Conservation (phyloP, 2,888 invertebrate genomes). For the Carterocephalus palaemon region DNA sequence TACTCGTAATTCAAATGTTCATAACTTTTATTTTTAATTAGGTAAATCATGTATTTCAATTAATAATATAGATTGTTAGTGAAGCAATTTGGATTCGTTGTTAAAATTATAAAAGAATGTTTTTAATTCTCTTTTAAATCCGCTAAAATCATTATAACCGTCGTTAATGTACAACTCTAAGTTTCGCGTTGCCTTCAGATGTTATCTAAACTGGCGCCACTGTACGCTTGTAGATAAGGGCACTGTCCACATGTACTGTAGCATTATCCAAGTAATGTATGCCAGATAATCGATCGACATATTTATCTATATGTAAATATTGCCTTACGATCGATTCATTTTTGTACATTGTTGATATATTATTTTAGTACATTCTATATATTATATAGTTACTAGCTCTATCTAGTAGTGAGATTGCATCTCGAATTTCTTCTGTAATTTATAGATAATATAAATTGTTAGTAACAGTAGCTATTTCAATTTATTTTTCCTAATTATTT, state of each 20-base stretch:
- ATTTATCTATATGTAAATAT: constrained; percentile 2
- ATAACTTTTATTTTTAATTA: too few species aligned
- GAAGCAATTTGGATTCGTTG: too few species aligned
- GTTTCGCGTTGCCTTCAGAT: neutral
- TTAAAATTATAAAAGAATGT: too few species aligned
- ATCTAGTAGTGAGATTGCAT: constrained; percentile 18
- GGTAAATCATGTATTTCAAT: too few species aligned
- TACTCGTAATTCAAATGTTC: too few species aligned
- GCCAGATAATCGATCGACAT: constrained; percentile 9
- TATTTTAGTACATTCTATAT: too few species aligned
- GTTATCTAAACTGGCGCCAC: neutral
- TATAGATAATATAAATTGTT: neutral
- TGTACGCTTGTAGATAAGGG: constrained; percentile 4
- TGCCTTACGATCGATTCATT: neutral
- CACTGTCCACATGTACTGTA: constrained; percentile 1
- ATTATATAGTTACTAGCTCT: too few species aligned
- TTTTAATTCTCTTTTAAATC: too few species aligned
- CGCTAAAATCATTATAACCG: too few species aligned
- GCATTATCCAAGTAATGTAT: neutral
- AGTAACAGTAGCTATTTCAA: neutral
- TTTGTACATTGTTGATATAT: constrained; percentile 11
- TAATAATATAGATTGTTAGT: too few species aligned
- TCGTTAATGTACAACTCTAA: neutral
- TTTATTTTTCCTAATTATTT: constrained; percentile 1
- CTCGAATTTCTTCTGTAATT: constrained; percentile 20